Evolutionary conservation across 2,888 invertebrate genomes (phyloP).

Genomic region (Synergus itoensis): DNA sequence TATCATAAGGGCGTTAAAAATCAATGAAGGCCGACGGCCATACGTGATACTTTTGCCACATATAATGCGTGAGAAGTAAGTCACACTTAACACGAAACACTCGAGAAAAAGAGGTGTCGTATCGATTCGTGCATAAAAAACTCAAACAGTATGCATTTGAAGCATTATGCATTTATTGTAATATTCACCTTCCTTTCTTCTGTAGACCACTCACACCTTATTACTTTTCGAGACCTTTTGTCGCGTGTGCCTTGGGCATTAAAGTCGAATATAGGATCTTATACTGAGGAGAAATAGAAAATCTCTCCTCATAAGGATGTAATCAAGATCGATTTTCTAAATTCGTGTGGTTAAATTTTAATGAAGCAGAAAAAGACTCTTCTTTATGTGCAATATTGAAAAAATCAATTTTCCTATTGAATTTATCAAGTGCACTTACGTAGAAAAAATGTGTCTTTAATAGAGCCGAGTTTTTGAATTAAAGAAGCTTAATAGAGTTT

Average conservation of each 20-base stretch:
- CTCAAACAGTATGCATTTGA: not conserved
- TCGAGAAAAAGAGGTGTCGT: slow-evolving; percentile 3
- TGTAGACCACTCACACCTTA: not conserved
- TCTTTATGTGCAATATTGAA: not conserved
- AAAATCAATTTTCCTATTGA: not conserved
- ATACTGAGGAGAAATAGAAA: slow-evolving; percentile 10
- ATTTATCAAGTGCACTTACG: not conserved
- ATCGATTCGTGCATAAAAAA: slow-evolving; percentile 8
- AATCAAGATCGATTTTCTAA: slow-evolving; percentile 14
- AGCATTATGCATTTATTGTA: slow-evolving; percentile 13
- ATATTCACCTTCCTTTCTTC: not conserved
- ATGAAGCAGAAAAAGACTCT: slow-evolving; percentile 31
- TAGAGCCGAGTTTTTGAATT: slow-evolving; percentile 18
- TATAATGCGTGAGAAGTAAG: not conserved
- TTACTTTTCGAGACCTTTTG: not conserved
- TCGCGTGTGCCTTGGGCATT: slow-evolving; percentile 15
- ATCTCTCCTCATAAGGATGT: slow-evolving; percentile 20
- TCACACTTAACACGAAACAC: slow-evolving; percentile 17
- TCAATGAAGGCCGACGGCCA: slow-evolving; percentile 35
- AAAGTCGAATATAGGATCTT: not conserved
- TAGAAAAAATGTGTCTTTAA: not conserved
- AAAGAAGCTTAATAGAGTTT: slow-evolving; percentile 19
- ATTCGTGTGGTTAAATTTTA: slow-evolving; percentile 25
- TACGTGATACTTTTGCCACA: not conserved
- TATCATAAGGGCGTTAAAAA: slow-evolving; percentile 38